These are phyloP conservation scores for Acronicta leporina DNA, from an alignment of 2,888 invertebrate genomes.

Conservation along the genomic window DNA sequence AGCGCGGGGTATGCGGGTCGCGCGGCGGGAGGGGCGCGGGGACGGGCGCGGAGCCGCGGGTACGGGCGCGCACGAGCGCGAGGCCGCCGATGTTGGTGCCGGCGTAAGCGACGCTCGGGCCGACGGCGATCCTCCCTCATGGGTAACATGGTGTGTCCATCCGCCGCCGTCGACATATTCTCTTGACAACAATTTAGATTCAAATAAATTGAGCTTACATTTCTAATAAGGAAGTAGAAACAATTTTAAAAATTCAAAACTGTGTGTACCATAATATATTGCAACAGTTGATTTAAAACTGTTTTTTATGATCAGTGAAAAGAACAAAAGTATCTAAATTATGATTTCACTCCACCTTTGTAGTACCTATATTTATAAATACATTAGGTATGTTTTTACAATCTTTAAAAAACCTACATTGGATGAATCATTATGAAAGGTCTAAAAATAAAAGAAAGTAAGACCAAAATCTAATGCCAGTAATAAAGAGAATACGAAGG, in stretches of 20 bases:
- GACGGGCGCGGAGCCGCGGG: conserved; percentile 76
- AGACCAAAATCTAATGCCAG: neutral
- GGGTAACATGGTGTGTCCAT: conserved; percentile 88
- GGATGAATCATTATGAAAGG: neutral
- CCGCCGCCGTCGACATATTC: conserved; percentile 75
- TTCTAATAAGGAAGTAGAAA: no score
- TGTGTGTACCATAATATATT: neutral
- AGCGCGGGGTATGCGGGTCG: conserved; percentile 56
- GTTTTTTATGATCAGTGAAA: no score
- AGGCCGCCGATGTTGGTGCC: conserved; percentile 82
- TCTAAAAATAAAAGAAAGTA: neutral
- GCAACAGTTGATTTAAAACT: no score
- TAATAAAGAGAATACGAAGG: conserved; percentile 71
- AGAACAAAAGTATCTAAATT: neutral
- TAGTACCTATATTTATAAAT: no score
- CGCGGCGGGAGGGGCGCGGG: conserved; percentile 59
- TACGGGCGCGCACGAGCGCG: conserved; percentile 75
- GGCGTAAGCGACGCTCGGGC: conserved; percentile 82
- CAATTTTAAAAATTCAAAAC: neutral
- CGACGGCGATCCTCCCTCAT: conserved; percentile 82
- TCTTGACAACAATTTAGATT: conserved; percentile 50
- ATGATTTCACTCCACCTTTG: no score
- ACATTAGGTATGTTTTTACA: no score
- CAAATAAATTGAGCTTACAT: neutral
- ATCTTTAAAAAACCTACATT: no score